Evolutionary conservation across 2,888 invertebrate species (phyloP).

Genomic region (Hofmannophila pseudospretella): DNA sequence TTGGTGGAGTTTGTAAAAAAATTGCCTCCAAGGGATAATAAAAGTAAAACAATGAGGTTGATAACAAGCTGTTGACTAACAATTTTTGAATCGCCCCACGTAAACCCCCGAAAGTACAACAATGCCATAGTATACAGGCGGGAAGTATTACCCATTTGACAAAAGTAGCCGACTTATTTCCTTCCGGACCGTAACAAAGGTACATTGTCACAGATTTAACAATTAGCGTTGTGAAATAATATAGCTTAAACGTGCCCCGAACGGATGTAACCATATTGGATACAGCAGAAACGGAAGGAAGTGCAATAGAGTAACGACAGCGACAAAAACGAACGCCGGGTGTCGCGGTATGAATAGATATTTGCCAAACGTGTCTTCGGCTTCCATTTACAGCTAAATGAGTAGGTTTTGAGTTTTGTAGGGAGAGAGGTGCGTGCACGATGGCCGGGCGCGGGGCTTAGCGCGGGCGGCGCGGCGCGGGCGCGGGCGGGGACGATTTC

Average conservation of each 20-base stretch:
- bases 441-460: slow-evolving; percentile 61
- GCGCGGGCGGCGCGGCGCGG: slow-evolving; percentile 39
- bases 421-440: slow-evolving; percentile 62
- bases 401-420: slow-evolving; percentile 30
- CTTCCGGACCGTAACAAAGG: slow-evolving; percentile 38
- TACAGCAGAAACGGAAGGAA: slow-evolving; percentile 49
- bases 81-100: too few species aligned
- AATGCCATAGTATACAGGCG: background rate
- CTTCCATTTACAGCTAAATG: slow-evolving; percentile 58
- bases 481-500: slow-evolving; percentile 46
- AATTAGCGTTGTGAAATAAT: slow-evolving; percentile 6
- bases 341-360: slow-evolving; percentile 46
- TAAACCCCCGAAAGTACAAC: background rate
- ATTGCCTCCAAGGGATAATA: too few species aligned
- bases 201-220: slow-evolving; percentile 16
- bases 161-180: slow-evolving; percentile 24
- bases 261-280: slow-evolving; percentile 6
- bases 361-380: slow-evolving; percentile 63
- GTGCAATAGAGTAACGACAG: slow-evolving; percentile 44
- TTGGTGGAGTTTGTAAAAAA: too few species aligned
- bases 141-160: slow-evolving; percentile 19
- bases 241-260: slow-evolving; percentile 1
- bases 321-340: slow-evolving; percentile 40
- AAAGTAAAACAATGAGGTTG: too few species aligned
- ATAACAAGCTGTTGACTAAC: too few species aligned